Evolutionary conservation across 1,140 invertebrate species (phyloP).

Genomic region (Samia ricini): DNA sequence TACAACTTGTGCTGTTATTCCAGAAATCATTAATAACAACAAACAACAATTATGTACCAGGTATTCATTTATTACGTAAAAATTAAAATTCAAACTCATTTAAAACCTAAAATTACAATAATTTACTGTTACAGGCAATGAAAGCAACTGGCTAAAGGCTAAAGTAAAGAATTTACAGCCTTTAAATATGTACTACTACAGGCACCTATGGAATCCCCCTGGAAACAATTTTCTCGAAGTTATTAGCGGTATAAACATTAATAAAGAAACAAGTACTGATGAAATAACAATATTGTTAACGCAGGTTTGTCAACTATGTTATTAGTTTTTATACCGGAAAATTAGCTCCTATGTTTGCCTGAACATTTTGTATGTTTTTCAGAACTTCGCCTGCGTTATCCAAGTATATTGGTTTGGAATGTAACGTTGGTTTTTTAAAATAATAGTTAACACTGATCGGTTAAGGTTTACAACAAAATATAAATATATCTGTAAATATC

Average conservation of each 20-base stretch:
- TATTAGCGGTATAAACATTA: slow-evolving; percentile 43
- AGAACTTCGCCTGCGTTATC: no score
- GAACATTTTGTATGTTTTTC: no score
- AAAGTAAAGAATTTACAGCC: slow-evolving; percentile 52
- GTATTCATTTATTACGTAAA: slow-evolving; percentile 39
- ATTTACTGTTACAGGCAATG: slow-evolving; percentile 57
- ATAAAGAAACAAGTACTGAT: slow-evolving; percentile 39
- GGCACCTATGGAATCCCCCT: slow-evolving; percentile 50
- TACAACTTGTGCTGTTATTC: slow-evolving; percentile 44
- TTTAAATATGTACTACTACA: slow-evolving; percentile 63
- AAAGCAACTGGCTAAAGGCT: slow-evolving; percentile 49
- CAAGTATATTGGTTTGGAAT: no score
- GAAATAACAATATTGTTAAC: slow-evolving; percentile 43
- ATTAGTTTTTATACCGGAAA: slow-evolving; percentile 17
- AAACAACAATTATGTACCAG: slow-evolving; percentile 42
- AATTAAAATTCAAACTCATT: no score
- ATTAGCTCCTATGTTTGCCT: no score
- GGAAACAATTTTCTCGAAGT: slow-evolving; percentile 55
- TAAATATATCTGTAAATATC: no score
- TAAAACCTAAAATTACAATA: no score
- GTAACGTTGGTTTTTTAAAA: no score
- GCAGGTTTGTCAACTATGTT: slow-evolving; percentile 35
- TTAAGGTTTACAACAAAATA: no score
- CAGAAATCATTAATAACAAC: slow-evolving; percentile 41
- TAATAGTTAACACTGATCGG: no score